Base-by-base conservation (phyloP, 2,797 vertebrate genomes). In the Nothura maculosa region DNA sequence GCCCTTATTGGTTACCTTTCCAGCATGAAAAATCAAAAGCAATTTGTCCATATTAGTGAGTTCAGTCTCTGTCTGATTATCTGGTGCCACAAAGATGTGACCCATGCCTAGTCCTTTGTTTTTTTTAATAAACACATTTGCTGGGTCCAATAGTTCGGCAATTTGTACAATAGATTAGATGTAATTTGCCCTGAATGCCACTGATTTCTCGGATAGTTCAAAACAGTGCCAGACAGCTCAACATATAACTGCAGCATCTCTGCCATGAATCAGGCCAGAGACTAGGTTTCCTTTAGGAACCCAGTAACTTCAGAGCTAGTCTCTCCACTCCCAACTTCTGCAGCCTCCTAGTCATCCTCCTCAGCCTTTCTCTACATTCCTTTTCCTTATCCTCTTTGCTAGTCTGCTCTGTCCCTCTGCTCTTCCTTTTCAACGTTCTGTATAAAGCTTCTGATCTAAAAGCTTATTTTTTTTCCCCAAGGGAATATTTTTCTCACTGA, bases 91-190 rank as follows among this genome's bases (percentile, higher is more conserved):
- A 96, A 96, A 97, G 93, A 95, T 90, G 84, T 76, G 94, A 97
- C 96, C 97, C 95, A 87, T 94, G 74, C 85, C 63, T 81, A 94
- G 85, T 90, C 81, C 69, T 96, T 93, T 97, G 96, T 96, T 94
- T 98, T 98, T 48, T 98, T 97, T 97, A 98, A 97, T 98, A 98
- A 98, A 97, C 93, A 97, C 85, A 91, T 97, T 97, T 97, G 55
- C 96, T 96, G 90, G 96, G 95, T 97, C 95, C 58, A 43, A 97
- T 97, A 98, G 96, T 97, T 97, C 2, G 4, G 92, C 96, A 98
- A 97, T 98, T 97, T 97, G 95, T 97, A 97, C 93, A 96, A 94
- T 96, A 97, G 97, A 98, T 98, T 97, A 96, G 86, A 96, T 92
- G 91, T 96, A 97, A 98, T 97, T 97, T 97, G 91, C 94, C 93